Base-by-base conservation (phyloP, 2,888 invertebrate genomes). In the Podotricha telesiphe region DNA sequence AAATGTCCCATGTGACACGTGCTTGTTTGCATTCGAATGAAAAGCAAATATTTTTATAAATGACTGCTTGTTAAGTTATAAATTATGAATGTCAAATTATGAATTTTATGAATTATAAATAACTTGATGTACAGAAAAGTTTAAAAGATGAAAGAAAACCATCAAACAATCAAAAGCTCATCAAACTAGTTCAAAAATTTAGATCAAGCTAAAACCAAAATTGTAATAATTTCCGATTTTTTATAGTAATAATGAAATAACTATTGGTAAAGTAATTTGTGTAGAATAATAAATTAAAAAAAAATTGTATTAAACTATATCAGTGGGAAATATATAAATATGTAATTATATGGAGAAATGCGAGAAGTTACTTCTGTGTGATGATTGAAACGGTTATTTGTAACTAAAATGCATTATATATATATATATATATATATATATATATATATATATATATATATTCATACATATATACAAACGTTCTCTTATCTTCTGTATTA, bases 241-340 rank as follows among this genome's bases (percentile, higher is more conserved):
- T n/a, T 64, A 56, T 68, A 68, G 50, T 56, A 64, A 40, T 68
- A 63, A 68, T 67, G 4, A 64, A 58, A 64, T 47, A 63, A 48
- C 53, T 55, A 69, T 66, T 20, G 48, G 19, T 56, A 56, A 61
- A 68, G 13, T 68, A 56, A 62, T 42, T 48, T 22, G 4, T 34
- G 34, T 55, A 55, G 34, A 55, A 34, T 55, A 55, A 45, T 51
- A 45, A 50, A 66, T 50, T 66, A 58, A 63, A 58, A 45, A 40
- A 47, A 56, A 59, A 19, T 66, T 59, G 10, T 66, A 66, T 48
- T 69, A 59, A 58, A 56, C 63, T 42, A 64, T 65, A 65, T 67
- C 70, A 69, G 62, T 51, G 61, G 56, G 56, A 53, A 59, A 40
- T 61, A 65, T 20, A 10, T 22, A 48, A 42, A 22, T 55, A n/a